Conservation (phyloP, 2,113 vertebrate species). For the Amphilophus citrinellus region DNA sequence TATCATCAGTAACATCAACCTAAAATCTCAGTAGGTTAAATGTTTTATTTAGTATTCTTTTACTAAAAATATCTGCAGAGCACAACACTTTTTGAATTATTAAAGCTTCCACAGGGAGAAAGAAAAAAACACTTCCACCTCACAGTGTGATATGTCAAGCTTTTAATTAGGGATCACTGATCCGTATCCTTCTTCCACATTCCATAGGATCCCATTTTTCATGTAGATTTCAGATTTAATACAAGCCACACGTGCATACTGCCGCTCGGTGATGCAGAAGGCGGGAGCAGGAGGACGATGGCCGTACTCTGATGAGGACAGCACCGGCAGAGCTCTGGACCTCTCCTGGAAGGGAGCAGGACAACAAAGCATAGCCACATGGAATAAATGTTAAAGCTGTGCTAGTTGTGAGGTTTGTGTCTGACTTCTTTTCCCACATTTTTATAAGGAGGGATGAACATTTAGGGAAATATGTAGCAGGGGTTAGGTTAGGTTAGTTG, state of each 20-base stretch:
- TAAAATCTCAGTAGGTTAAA: not conserved
- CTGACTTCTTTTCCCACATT: not conserved
- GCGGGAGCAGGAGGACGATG: conserved; percentile 8
- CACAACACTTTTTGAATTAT: conserved; percentile 23
- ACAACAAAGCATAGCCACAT: not conserved
- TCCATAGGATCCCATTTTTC: conserved; percentile 79
- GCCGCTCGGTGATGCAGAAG: conserved; percentile 23
- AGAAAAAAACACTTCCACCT: not conserved
- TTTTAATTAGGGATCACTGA: conserved; percentile 69
- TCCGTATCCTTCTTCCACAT: conserved; percentile 76
- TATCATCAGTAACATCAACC: not conserved
- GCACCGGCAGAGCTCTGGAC: conserved; percentile 67
- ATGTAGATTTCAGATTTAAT: conserved; percentile 74
- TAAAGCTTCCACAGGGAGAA: not conserved
- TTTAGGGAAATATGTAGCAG: not conserved
- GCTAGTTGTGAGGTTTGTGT: not conserved
- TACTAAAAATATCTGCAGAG: not conserved
- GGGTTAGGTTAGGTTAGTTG: too few species aligned
- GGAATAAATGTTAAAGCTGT: not conserved
- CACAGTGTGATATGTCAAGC: not conserved
- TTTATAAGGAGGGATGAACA: not conserved
- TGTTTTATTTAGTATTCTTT: not conserved
- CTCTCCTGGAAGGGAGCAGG: conserved; percentile 67
- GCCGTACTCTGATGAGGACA: conserved; percentile 78
- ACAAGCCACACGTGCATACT: conserved; percentile 53